A percentile compares a stretch with the other conserved stretches of the same genome.
Evolutionary conservation across 2,888 invertebrate species (phyloP).

Genomic region (Orchesella flavescens): DNA sequence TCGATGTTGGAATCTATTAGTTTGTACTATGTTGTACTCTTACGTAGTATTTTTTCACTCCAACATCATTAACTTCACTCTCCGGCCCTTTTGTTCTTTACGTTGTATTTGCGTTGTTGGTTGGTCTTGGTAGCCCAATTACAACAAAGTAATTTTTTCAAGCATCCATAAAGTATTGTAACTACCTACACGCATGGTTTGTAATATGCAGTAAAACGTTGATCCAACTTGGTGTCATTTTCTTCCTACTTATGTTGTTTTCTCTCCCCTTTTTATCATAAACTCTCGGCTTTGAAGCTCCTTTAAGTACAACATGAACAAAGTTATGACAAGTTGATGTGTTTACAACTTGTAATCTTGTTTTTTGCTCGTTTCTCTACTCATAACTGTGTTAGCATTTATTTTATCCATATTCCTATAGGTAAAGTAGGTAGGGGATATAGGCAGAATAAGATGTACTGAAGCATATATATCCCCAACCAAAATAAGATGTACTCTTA

Average conservation of each 20-base stretch:
- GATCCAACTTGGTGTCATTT: conserved; percentile 23
- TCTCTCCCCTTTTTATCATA: conserved; percentile 21
- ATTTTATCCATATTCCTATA: conserved; percentile 24
- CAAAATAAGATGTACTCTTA: too few relatives aligned
- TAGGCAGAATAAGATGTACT: not conserved
- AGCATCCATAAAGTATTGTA: not conserved
- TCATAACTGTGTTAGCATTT: conserved; percentile 19
- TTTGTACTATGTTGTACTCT: too few relatives aligned
- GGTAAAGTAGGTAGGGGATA: not conserved
- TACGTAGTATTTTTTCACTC: too few relatives aligned
- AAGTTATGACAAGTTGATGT: conserved; percentile 34
- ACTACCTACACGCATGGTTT: not conserved
- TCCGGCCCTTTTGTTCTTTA: too few relatives aligned
- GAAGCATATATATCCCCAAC: not conserved
- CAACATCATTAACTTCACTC: too few relatives aligned
- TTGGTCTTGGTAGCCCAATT: too few relatives aligned
- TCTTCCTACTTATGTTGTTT: conserved; percentile 11
- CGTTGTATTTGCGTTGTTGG: too few relatives aligned
- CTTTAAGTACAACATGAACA: conserved; percentile 2
- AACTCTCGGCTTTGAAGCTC: conserved; percentile 9
- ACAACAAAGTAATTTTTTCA: not conserved
- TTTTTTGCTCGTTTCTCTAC: conserved; percentile 11
- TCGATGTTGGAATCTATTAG: too few relatives aligned
- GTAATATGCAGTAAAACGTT: conserved; percentile 31
- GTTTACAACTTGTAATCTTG: conserved; percentile 30